Evolutionary conservation across 1,140 invertebrate species (phyloP).

Genomic region (Calliopsis andreniformis): DNA sequence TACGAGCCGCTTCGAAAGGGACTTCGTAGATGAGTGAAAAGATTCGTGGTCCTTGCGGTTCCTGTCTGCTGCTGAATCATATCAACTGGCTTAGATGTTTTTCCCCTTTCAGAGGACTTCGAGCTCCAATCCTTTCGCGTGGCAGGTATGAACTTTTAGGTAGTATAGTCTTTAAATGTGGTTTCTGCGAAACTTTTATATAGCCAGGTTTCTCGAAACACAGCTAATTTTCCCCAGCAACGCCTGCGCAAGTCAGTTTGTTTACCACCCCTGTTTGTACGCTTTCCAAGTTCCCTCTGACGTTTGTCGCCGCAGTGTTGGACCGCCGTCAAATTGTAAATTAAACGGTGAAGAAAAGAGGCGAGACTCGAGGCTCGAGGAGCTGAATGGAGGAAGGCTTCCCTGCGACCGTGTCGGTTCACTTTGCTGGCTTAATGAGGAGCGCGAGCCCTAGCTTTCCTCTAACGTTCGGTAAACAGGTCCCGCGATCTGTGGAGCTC

Average conservation of each 20-base stretch:
- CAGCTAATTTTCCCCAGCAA: no score
- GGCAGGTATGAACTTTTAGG: no score
- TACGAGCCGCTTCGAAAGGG: no score
- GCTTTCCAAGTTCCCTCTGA: background rate
- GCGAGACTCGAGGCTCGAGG: background rate
- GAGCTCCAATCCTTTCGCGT: background rate
- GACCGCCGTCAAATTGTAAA: background rate
- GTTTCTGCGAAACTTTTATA: no score
- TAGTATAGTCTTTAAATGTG: no score
- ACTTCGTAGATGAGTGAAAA: no score
- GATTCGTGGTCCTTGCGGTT: no score
- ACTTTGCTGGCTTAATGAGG: constrained; percentile 43
- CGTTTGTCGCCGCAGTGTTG: background rate
- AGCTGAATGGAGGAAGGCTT: background rate
- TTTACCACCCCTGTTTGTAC: background rate
- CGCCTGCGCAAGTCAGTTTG: background rate
- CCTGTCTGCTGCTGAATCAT: no score
- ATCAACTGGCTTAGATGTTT: no score
- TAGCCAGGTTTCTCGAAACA: no score
- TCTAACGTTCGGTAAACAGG: constrained; percentile 14
- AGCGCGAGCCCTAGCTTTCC: constrained; percentile 4
- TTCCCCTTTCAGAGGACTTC: no score
- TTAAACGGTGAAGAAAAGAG: background rate
- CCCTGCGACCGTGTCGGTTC: constrained; percentile 20
- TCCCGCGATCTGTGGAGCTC: background rate